Evolutionary conservation across 2,888 invertebrate genomes (phyloP), one percentile per base, ranked within the genome.

Genomic region (Notocelia uddmanniana): DNA sequence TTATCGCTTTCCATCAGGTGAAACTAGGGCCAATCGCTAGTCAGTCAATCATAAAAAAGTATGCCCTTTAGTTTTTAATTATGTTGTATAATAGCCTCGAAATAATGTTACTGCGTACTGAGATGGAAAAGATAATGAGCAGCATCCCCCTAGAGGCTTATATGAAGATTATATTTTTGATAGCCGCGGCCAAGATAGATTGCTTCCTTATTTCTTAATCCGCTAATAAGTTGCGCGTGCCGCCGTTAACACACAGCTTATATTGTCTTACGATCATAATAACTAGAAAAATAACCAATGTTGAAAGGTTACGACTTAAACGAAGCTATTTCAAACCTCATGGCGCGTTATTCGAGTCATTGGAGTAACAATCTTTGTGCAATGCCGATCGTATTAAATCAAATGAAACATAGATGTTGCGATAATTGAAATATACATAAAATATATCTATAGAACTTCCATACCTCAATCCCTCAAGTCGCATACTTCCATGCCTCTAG

Each of bases 101-200:
- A 68, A 60, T 73, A 68, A 63, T 67, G 59, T 66, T 55, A 52
- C 59, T 62, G 63, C 69, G 68, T 52, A 59, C 54, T 48, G 64
- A 77, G 76, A 79, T 80, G 75, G 77, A 60, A 76, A 78, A 79
- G 78, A 85, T 87, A 88, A 87, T 88, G 79, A 85, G 77, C 41
- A 66, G 69, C 26, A 73, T 82, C 85, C 83, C 85, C 72, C 41
- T 75, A 77, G 60, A 66, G 73, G 62, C 64, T 70, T 68, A 71
- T 68, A 62, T 23, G 41, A 52, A 63, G 59, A 57, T 57, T 37
- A 67, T 62, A 69, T 69, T 69, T 74, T 75, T 74, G 74, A 74
- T 77, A 64, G 70, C 55, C 37, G 26, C 74, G 19, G 48, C 69
- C 45, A 59, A 73, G 74, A 84, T 82, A 84, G 81, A 87, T 88